A percentile compares a stretch with the other conserved stretches of the same genome.
These are phyloP conservation scores for Onthophagus taurus DNA, from an alignment of 1,140 invertebrate species.

Conservation along the genomic window DNA sequence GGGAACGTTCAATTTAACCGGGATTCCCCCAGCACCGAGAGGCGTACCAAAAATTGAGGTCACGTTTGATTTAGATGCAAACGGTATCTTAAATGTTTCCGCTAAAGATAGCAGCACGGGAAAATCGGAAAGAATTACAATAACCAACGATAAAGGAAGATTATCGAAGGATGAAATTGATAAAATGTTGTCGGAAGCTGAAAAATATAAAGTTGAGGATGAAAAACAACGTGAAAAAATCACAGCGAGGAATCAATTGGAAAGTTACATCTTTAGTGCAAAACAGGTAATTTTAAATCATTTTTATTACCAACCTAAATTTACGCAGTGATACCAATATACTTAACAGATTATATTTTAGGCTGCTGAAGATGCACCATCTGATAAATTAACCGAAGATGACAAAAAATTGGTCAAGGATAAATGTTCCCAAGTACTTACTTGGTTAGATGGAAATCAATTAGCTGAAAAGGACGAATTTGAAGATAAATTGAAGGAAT, in stretches of 20 bases:
- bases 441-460: slow-evolving; percentile 51
- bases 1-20: slow-evolving; percentile 53
- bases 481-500: slow-evolving; percentile 61
- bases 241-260: slow-evolving; percentile 67
- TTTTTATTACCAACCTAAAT: not conserved
- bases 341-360: slow-evolving; percentile 24
- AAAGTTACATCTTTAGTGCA: slow-evolving; percentile 72
- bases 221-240: slow-evolving; percentile 57
- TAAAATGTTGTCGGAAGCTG: slow-evolving; percentile 76
- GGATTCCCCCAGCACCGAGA: slow-evolving; percentile 66
- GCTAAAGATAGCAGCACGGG: slow-evolving; percentile 71
- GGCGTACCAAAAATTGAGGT: slow-evolving; percentile 89
- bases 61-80: slow-evolving; percentile 70
- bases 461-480: slow-evolving; percentile 69
- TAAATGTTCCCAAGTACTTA: slow-evolving; percentile 45
- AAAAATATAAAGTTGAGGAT: slow-evolving; percentile 59
- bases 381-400: slow-evolving; percentile 47
- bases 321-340: not conserved
- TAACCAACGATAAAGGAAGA: slow-evolving; percentile 89
- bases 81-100: slow-evolving; percentile 71
- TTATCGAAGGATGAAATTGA: slow-evolving; percentile 87
- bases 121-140: slow-evolving; percentile 67
- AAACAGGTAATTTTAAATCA: slow-evolving; percentile 55
- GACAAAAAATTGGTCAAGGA: slow-evolving; percentile 52
- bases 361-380: slow-evolving; percentile 56